These are phyloP conservation scores for Tichodroma muraria DNA, from an alignment of 2,113 vertebrate genomes.

Conservation along the genomic window DNA sequence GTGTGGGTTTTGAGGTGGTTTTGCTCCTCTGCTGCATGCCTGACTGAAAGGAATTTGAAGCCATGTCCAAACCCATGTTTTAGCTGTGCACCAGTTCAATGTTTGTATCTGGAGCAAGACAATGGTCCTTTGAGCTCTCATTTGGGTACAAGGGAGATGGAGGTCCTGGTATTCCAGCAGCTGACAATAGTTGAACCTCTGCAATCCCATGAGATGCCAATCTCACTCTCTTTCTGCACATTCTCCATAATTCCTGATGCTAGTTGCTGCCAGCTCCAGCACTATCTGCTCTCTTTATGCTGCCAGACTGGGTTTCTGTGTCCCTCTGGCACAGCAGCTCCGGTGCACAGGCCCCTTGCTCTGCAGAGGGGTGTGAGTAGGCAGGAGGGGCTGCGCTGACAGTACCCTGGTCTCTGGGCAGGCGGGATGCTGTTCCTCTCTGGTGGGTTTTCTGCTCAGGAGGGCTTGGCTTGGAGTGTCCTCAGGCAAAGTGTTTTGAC, in stretches of 20 bases:
- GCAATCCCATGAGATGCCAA: not conserved
- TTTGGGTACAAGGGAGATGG: not conserved
- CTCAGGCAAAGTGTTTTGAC: not conserved
- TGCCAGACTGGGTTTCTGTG: not conserved
- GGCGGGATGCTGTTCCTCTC: not conserved
- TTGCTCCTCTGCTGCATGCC: not conserved
- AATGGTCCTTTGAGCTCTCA: not conserved
- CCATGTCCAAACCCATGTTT: not conserved
- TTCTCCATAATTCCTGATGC: not conserved
- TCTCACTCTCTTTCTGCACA: not conserved
- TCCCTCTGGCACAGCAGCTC: not conserved
- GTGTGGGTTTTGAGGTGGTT: not conserved
- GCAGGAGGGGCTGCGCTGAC: not conserved
- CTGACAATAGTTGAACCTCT: not conserved
- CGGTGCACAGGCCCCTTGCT: not conserved
- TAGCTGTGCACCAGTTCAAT: not conserved
- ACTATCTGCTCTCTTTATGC: not conserved
- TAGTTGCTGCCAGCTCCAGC: not conserved
- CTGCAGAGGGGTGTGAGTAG: accelerated
- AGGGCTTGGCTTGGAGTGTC: not conserved
- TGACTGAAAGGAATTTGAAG: not conserved
- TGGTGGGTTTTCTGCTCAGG: not conserved
- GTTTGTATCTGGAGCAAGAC: not conserved
- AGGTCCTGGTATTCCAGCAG: not conserved
- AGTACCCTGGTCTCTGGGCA: accelerated